Conservation (phyloP, 2,113 vertebrate species). For the Polypterus senegalus region DNA sequence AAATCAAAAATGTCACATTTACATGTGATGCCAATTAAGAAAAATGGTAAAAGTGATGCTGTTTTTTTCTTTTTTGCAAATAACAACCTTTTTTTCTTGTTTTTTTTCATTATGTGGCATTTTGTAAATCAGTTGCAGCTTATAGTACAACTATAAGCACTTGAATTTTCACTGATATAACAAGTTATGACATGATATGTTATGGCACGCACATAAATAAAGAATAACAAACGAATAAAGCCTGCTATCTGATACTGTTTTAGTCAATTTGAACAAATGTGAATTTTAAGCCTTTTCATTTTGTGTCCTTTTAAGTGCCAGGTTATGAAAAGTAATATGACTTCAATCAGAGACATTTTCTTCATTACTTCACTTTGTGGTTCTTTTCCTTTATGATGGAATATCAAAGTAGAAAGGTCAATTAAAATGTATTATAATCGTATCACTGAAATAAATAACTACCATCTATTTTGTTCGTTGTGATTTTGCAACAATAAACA, state of each 20-base stretch:
- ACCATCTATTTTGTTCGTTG: too few species aligned
- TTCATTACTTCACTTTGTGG: too few species aligned
- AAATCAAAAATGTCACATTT: slow-evolving; percentile 52
- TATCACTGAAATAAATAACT: too few species aligned
- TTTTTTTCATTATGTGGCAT: slow-evolving; percentile 37
- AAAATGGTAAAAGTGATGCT: slow-evolving; percentile 37
- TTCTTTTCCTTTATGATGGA: too few species aligned
- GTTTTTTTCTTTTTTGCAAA: slow-evolving; percentile 36
- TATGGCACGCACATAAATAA: background rate
- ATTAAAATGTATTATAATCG: too few species aligned
- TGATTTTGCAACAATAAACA: too few species aligned
- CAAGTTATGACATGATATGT: background rate
- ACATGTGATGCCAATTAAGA: slow-evolving; percentile 53
- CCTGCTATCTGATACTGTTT: background rate
- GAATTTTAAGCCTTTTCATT: background rate
- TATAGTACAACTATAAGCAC: slow-evolving; percentile 35
- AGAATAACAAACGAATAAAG: background rate
- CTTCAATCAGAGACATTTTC: too few species aligned
- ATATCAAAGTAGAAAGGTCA: too few species aligned
- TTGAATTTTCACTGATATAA: slow-evolving; percentile 37
- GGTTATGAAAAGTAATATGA: too few species aligned
- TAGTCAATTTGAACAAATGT: background rate
- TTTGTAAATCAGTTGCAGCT: slow-evolving; percentile 58
- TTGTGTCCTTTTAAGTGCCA: background rate
- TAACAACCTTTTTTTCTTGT: slow-evolving; percentile 34